Base-by-base conservation (phyloP, 2,888 invertebrate species). In the Gari tellinella region DNA sequence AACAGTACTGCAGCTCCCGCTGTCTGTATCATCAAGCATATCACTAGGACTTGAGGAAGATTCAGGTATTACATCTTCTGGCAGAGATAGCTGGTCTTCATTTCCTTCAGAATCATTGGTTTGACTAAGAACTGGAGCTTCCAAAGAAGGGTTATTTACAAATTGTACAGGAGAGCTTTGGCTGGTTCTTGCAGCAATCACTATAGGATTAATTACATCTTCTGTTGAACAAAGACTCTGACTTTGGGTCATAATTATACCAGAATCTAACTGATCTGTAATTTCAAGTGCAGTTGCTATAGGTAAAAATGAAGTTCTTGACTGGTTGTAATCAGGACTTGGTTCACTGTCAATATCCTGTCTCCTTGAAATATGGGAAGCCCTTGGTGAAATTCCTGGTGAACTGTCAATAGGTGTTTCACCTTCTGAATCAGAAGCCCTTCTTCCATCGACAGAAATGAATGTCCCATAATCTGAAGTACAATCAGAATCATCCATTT, bases 391-490 rank as follows among this genome's bases (percentile, higher is more conserved):
- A n/a, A 63, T 31, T 51, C 67, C 58, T 8, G 78, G 73, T 37
- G 78, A 78, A 19, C 64, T 56, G n/a, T 38, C 37, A 23, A 48
- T 25, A n/a, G 48, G 23, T 5, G 62, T 61, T 19, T 64, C 61
- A 55, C 45, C 45, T 58, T 75, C 75, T 23, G 74, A 74, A 21
- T 81, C 83, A 37, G 80, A 80, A 41, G 72, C 60, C 56, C 72
- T 73, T 37, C 81, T 75, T 15, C 82, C 80, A 55, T 84, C 84
- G 49, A 77, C 66, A 10, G 79, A 79, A 14, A 78, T 81, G 38
- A 84, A 80, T 37, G 84, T 82, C 12, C 84, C 84, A 72, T 84
- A 82, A 21, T 84, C 84, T 40, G 84, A 82, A 12, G 81, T 81
- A 49, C 52, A 66, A 37, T 81, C 81, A 17, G 74, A 79, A 37